Evolutionary conservation across 2,888 invertebrate genomes (phyloP).

Genomic region (Sinhomidia bicolor): DNA sequence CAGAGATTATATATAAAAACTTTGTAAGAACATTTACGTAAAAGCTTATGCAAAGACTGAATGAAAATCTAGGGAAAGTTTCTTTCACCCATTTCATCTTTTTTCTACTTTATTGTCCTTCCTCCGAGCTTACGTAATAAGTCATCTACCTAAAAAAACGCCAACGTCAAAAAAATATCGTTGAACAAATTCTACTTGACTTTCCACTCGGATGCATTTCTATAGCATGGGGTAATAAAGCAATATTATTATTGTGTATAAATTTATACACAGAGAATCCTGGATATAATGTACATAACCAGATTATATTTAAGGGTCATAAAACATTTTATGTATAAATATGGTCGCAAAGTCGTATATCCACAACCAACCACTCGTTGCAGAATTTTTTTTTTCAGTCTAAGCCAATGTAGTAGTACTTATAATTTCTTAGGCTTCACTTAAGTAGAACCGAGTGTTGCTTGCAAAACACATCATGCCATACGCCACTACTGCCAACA

Average conservation of each 20-base stretch:
- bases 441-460: neutral
- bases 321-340: neutral
- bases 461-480: neutral
- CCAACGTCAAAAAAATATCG: neutral
- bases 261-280: too few relatives aligned
- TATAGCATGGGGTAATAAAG: constrained; percentile 12
- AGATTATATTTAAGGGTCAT: neutral
- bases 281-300: neutral
- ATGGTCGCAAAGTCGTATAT: too few relatives aligned
- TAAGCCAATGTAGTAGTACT: neutral
- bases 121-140: neutral
- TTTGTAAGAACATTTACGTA: too few relatives aligned
- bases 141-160: neutral
- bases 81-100: too few relatives aligned
- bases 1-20: too few relatives aligned
- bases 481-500: too few relatives aligned
- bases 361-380: constrained; percentile 51
- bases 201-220: constrained; percentile 5
- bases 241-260: neutral
- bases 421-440: neutral
- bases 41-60: constrained; percentile 32
- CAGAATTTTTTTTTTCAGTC: constrained; percentile 11
- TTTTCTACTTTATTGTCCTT: constrained; percentile 1
- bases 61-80: constrained; percentile 12
- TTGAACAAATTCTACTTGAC: constrained; percentile 36